Evolutionary conservation across 2,888 invertebrate genomes (phyloP), one percentile per base, ranked within the genome.

Genomic region (Spisula solida): DNA sequence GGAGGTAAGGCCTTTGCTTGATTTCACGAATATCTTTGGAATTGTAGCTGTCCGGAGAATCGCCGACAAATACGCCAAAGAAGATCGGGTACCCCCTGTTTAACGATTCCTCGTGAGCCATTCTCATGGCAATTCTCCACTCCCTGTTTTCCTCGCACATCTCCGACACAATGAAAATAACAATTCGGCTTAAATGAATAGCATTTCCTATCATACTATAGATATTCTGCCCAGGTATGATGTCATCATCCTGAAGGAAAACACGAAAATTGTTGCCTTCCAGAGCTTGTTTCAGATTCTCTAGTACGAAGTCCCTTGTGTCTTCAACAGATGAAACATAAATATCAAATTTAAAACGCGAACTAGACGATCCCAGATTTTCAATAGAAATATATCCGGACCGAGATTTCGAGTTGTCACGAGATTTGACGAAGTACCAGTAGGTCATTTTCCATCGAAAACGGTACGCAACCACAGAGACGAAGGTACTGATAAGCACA

Each of bases 131-230:
- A 20, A 90, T 88, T 47, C 80, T 81, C 87, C 90, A 90, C 31
- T 88, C 88, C 47, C 20, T 60, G 16, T 90, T 87, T 6, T 82
- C 48, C 0, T 84, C 66, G 8, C 84, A 87, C 25, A 41, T 31
- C 0, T 80, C 60, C 10, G 88, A 85, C 47, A 88, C 82, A 8
- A 90, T 60, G 60, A 90, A 87, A 16, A 90, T 75, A 4, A 85
- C 80, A 1, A 51, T 66, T 25, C 87, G 56, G 31, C 90, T 90
- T 25, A 79, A 60, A 82, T 90, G 85, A 25, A 90, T 90, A 16
- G 90, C 90, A 56, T 90, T 90, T n/a, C 78, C 81, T 12, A 90
- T 88, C 70, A 87, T 85, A 16, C 90, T 81, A 51, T 87, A 90
- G 2, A 66, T 85, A 81, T 78, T 88, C 47, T 90, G 90, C 5